Evolutionary conservation across 2,113 vertebrate species (phyloP), one percentile per base, ranked within the genome.

Genomic region (Empidonax traillii): DNA sequence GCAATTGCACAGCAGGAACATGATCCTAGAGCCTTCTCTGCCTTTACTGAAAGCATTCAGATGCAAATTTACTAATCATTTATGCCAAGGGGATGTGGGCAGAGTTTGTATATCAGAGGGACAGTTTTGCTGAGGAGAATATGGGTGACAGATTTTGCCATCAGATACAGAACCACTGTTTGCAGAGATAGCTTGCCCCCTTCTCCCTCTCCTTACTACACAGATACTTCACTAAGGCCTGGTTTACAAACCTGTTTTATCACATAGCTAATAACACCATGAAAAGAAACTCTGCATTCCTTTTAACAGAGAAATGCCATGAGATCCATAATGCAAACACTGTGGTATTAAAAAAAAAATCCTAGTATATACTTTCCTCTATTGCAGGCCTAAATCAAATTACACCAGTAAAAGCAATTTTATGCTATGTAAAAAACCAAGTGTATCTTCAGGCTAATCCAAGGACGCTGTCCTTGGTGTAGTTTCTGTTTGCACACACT

Each of bases 1-100:
- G 89, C 71, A 94, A 97, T 95, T 94, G 89, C 92, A 91, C 93
- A 96, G 89, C 85, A 95, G 93, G 93, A 94, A 94, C 88, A 13
- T 55, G 63, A 87, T 66, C 47, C 79, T 93, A 85, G 49, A 91
- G 41, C 66, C 53, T 90, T 78, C 79, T 85, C 87, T 94, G 80
- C 62, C 87, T 92, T 87, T 71, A 66, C 31, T 87, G n/a, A 89
- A 92, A 89, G 74, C 23, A 52, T 68, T 85, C 33, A 88, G 83
- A 78, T 77, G 63, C 71, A 89, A 20, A 84, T 93, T 90, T 85
- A 87, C 41, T 58, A 63, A 75, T 37, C 43, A 47, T 31, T 85
- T 81, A 90, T 37, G 63, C 22, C 53, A 83, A 63, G 37, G 47
- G 52, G 14, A 33, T 75, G 43, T 41, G 65, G 69, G 78, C 55